Conservation (phyloP, 92 coral and sea anemone genomes). For the Porites rus region DNA sequence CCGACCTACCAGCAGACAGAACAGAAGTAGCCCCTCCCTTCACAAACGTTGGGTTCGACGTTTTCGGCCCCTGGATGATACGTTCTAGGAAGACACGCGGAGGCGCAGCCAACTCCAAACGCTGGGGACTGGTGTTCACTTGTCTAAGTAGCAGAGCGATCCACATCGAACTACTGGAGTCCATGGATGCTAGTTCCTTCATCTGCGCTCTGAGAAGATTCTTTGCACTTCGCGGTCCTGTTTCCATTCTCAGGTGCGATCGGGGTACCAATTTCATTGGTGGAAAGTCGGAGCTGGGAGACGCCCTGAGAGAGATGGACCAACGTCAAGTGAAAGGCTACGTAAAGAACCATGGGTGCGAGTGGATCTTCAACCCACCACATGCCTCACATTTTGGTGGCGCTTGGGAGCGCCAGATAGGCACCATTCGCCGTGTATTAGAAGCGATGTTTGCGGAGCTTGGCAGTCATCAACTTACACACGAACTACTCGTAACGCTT, state of each 20-base stretch:
- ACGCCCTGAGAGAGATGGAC: constrained; percentile 28
- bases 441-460: constrained; percentile 44
- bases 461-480: constrained; percentile 28
- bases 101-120: constrained; percentile 35
- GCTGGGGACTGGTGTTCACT: constrained; percentile 26
- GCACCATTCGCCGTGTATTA: constrained; percentile 2
- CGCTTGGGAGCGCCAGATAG: background rate
- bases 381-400: constrained; percentile 32
- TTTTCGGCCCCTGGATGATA: constrained; percentile 45
- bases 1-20: constrained; percentile 47
- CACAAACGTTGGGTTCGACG: constrained; percentile 52
- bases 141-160: constrained; percentile 6
- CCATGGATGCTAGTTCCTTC: constrained; percentile 47
- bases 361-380: background rate
- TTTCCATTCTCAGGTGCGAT: constrained; percentile 48
- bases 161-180: constrained; percentile 21
- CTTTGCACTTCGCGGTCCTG: constrained; percentile 51
- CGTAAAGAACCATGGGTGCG: no score
- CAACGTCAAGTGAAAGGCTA: background rate
- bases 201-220: constrained; percentile 45
- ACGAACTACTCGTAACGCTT: constrained; percentile 36
- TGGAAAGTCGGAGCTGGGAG: constrained; percentile 47
- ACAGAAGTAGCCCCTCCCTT: background rate
- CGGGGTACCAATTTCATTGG: constrained; percentile 56
- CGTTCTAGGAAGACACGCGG: constrained; percentile 4